Evolutionary conservation across 2,797 vertebrate genomes (phyloP).

Genomic region (Malurus leucopterus): DNA sequence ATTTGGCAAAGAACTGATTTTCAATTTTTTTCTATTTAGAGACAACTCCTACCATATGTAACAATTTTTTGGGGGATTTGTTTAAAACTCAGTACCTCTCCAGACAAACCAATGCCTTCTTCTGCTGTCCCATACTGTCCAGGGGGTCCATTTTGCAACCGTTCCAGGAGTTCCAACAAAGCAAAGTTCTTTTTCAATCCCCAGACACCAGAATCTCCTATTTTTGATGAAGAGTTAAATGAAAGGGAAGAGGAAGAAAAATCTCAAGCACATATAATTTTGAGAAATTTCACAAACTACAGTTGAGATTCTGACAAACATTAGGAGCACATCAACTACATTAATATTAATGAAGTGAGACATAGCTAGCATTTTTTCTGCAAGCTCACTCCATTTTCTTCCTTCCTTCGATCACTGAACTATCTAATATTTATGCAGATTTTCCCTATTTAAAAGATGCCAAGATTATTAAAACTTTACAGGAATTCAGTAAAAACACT

Average conservation of each 20-base stretch:
- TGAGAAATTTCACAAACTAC: background rate
- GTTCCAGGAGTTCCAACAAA: constrained; percentile 91
- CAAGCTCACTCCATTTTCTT: background rate
- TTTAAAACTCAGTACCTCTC: constrained; percentile 81
- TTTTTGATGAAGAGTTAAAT: constrained; percentile 32
- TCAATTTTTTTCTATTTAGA: background rate
- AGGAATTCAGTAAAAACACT: background rate
- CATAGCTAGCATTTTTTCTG: background rate
- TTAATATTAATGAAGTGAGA: background rate
- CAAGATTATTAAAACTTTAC: background rate
- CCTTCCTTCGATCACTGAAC: background rate
- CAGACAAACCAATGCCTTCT: constrained; percentile 85
- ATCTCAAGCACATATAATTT: background rate
- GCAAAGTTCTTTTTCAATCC: constrained; percentile 98
- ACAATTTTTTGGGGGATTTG: background rate
- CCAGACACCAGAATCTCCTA: constrained; percentile 97
- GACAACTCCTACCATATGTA: background rate
- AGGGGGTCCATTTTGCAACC: constrained; percentile 90
- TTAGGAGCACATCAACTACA: background rate
- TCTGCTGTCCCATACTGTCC: constrained; percentile 88
- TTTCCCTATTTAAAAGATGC: background rate
- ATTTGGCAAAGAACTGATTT: background rate
- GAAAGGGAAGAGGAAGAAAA: background rate
- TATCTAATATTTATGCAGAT: background rate
- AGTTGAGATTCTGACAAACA: background rate